These are phyloP conservation scores for Romanogobio albipinnatus DNA, from an alignment of 2,113 vertebrate genomes.

Conservation along the genomic window DNA sequence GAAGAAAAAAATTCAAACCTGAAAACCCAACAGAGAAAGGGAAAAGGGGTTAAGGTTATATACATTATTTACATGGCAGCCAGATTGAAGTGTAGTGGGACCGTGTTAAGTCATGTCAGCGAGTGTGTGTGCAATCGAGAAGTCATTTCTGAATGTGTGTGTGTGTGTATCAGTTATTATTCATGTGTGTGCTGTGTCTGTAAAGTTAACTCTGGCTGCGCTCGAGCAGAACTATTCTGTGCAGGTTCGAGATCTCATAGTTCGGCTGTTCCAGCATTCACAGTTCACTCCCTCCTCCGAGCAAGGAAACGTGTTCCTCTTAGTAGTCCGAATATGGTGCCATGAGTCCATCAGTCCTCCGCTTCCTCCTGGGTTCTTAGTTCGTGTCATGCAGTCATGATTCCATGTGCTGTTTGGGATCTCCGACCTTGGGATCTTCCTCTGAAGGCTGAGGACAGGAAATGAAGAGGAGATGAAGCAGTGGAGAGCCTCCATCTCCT, in stretches of 20 bases:
- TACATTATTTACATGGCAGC: constrained; percentile 76
- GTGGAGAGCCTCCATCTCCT: background rate
- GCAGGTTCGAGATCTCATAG: constrained; percentile 34
- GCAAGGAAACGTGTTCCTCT: constrained; percentile 1
- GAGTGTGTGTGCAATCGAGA: constrained; percentile 4
- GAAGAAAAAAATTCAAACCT: constrained; percentile 53
- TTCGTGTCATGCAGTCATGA: constrained; percentile 3
- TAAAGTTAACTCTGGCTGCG: constrained; percentile 18
- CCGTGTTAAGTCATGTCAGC: constrained; percentile 49
- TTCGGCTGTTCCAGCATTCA: constrained; percentile 35
- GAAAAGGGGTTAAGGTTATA: constrained; percentile 51
- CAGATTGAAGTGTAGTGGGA: constrained; percentile 44
- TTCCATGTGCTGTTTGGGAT: background rate
- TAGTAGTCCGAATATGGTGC: constrained; percentile 6
- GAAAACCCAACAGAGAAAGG: constrained; percentile 59
- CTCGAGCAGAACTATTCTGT: constrained; percentile 41
- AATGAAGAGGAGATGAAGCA: background rate
- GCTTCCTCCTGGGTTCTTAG: background rate
- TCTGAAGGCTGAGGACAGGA: background rate
- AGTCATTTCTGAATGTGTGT: background rate
- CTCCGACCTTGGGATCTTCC: background rate
- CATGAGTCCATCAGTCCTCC: constrained; percentile 2
- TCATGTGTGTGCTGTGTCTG: constrained; percentile 38
- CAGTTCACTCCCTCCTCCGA: constrained; percentile 14
- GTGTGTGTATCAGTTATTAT: constrained; percentile 29